A percentile compares a stretch with the other conserved stretches of the same genome.
Conservation (phyloP, 2,888 invertebrate species). For the Napeogenes inachia region DNA sequence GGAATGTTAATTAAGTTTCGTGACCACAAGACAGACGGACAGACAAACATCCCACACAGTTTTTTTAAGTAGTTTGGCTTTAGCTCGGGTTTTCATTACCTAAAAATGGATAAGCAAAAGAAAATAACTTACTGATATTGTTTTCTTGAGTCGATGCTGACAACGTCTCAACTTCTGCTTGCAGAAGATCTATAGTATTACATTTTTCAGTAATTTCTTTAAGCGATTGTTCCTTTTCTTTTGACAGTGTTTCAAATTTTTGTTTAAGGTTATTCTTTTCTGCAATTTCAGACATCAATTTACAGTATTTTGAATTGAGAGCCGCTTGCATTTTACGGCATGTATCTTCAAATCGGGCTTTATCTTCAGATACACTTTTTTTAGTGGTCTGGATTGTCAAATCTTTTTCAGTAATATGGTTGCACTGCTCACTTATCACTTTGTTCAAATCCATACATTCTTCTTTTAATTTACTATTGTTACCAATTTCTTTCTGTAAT, state of each 20-base stretch:
- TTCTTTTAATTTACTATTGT: constrained; percentile 31
- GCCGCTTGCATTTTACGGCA: constrained; percentile 32
- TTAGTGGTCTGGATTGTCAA: constrained; percentile 34
- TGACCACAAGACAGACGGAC: too few relatives aligned
- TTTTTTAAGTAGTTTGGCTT: too few relatives aligned
- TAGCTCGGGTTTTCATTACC: too few relatives aligned
- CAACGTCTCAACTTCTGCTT: constrained; percentile 34
- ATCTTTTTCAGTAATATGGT: constrained; percentile 36
- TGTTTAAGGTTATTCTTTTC: constrained; percentile 35
- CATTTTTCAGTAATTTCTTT: constrained; percentile 35
- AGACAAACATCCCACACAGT: too few relatives aligned
- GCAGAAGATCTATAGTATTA: constrained; percentile 35
- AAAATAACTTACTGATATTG: constrained; percentile 24
- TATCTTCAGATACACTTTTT: constrained; percentile 31
- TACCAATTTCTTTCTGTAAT: constrained; percentile 33
- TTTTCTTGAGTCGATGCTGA: constrained; percentile 18
- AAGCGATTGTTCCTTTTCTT: constrained; percentile 38
- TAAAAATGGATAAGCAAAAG: constrained; percentile 1
- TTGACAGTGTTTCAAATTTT: constrained; percentile 31
- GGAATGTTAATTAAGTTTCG: too few relatives aligned
- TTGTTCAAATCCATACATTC: constrained; percentile 32
- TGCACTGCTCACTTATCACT: constrained; percentile 32
- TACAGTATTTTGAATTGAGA: constrained; percentile 31
- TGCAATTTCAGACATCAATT: constrained; percentile 31
- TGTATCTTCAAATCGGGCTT: constrained; percentile 35